Evolutionary conservation across 2,797 vertebrate genomes (phyloP).

Genomic region (Rhynchotus rufescens): DNA sequence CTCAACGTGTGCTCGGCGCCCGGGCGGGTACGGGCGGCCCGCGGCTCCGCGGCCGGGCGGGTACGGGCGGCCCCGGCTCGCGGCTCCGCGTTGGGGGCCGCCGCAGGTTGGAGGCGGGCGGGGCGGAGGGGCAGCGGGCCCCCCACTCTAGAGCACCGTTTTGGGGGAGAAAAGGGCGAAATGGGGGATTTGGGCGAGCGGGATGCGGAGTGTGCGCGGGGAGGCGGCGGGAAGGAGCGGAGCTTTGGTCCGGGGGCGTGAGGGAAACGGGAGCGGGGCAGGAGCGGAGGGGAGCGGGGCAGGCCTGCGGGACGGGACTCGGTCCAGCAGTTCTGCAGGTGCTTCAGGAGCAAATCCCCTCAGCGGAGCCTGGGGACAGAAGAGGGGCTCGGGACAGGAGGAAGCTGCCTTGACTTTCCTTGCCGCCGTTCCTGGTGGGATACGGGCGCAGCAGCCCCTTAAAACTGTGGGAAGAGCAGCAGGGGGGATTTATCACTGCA

Average conservation of each 20-base stretch:
- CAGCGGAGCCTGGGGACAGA: background rate
- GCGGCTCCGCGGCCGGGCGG: too few relatives aligned
- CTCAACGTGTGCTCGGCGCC: constrained; percentile 41
- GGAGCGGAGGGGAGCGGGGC: background rate
- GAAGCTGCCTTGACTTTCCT: background rate
- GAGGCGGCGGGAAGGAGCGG: too few relatives aligned
- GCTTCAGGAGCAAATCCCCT: rapidly evolving
- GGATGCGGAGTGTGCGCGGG: too few relatives aligned
- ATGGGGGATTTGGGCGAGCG: too few relatives aligned
- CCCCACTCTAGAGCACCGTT: too few relatives aligned
- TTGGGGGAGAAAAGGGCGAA: too few relatives aligned
- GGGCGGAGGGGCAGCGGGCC: too few relatives aligned
- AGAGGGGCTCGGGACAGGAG: background rate
- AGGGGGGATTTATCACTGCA: background rate
- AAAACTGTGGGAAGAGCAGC: background rate
- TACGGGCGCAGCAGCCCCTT: background rate
- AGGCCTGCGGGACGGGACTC: rapidly evolving
- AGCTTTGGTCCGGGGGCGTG: background rate
- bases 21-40: too few relatives aligned
- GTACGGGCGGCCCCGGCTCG: too few relatives aligned
- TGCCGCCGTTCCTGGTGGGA: background rate
- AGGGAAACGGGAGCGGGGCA: background rate
- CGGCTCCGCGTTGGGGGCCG: too few relatives aligned
- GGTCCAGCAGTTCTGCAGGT: rapidly evolving
- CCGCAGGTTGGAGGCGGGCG: too few relatives aligned